A percentile compares a stretch with the other conserved stretches of the same genome.
Evolutionary conservation across 2,888 invertebrate species (phyloP).

Genomic region (Altica lythri): DNA sequence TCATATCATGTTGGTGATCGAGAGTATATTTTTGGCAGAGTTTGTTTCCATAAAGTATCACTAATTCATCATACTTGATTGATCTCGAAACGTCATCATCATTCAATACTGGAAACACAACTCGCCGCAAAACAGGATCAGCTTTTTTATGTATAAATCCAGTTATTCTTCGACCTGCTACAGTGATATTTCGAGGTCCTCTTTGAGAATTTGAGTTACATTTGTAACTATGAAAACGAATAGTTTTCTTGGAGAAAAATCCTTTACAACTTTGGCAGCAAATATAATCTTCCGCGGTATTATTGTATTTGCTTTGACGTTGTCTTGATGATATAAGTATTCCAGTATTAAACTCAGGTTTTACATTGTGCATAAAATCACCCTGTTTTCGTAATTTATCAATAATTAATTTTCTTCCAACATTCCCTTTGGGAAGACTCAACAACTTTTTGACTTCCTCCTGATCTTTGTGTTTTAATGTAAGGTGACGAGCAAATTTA

Average conservation of each 20-base stretch:
- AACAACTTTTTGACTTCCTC: background rate
- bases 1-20: slow-evolving; percentile 10
- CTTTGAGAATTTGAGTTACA: slow-evolving; percentile 3
- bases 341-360: background rate
- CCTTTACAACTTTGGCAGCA: slow-evolving; percentile 6
- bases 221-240: background rate
- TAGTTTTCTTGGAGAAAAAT: background rate
- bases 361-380: slow-evolving; percentile 4
- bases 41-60: slow-evolving; percentile 7
- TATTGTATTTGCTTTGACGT: background rate
- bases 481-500: slow-evolving; percentile 8
- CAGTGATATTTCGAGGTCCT: background rate
- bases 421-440: background rate
- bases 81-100: background rate
- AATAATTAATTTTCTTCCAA: background rate
- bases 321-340: slow-evolving; percentile 5
- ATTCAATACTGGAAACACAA: slow-evolving; percentile 4
- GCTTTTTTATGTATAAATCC: background rate
- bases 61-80: slow-evolving; percentile 1
- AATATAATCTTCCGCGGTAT: background rate
- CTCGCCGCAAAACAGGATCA: background rate
- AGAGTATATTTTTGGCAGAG: slow-evolving; percentile 17
- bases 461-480: slow-evolving; percentile 7
- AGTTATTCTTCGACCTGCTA: background rate
- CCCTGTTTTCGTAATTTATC: slow-evolving; percentile 1